Evolutionary conservation across 2,888 invertebrate species (phyloP).

Genomic region (Polyommatus icarus): DNA sequence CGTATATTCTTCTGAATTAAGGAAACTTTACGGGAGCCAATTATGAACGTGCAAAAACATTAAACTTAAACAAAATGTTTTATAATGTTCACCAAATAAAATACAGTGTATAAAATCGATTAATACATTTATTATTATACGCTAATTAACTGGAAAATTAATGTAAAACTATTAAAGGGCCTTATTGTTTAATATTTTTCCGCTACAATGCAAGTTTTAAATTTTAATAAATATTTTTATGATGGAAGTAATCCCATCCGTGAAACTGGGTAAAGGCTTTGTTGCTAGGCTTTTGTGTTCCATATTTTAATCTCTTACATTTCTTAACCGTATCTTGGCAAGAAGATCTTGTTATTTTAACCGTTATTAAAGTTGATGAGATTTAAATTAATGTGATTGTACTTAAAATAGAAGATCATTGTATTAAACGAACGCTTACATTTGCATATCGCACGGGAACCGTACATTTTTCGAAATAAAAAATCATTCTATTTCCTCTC

Average conservation of each 20-base stretch:
- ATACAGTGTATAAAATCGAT: neutral
- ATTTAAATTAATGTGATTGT: no score
- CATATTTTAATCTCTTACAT: neutral
- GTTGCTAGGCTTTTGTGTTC: neutral
- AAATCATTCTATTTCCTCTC: no score
- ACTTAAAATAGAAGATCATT: no score
- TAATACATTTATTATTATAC: neutral
- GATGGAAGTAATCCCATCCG: neutral
- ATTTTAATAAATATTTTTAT: neutral
- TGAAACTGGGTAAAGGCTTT: neutral
- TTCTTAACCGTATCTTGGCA: neutral
- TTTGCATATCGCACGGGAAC: no score
- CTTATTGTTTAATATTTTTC: neutral
- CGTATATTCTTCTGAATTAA: no score
- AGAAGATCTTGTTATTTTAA: neutral
- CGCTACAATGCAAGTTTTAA: neutral
- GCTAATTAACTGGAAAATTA: neutral
- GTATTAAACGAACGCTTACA: no score
- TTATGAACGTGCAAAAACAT: no score
- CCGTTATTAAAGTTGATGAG: no score
- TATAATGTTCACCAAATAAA: neutral
- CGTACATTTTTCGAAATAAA: no score
- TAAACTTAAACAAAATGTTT: no score
- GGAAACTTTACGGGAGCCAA: no score
- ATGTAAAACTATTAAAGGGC: slow-evolving; percentile 1